A percentile compares a stretch with the other conserved stretches of the same genome.
Conservation (phyloP, 2,113 vertebrate genomes). For the Leucoraja erinaceus region DNA sequence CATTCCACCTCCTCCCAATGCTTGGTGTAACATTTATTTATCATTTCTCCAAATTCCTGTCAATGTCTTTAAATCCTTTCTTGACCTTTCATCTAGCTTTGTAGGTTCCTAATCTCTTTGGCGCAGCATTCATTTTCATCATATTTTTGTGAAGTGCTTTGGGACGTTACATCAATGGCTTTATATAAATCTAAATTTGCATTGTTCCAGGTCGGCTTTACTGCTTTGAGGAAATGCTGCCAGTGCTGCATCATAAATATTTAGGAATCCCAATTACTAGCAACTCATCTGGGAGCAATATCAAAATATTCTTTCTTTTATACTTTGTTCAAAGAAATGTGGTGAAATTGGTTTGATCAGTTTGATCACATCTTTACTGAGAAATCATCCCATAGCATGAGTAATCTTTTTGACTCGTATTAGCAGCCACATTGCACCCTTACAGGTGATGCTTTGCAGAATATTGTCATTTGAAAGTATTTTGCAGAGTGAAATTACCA, state of each 20-base stretch:
- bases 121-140: not conserved
- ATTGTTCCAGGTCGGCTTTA: not conserved
- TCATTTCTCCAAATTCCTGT: not conserved
- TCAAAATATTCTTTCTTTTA: not conserved
- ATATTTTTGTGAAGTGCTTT: not conserved
- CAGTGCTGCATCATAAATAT: not conserved
- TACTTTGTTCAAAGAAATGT: not conserved
- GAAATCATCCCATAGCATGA: not conserved
- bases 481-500: not conserved
- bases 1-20: not conserved
- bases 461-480: not conserved
- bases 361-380: not conserved
- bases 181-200: not conserved
- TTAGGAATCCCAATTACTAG: not conserved
- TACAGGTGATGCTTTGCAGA: not conserved
- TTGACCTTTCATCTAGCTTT: not conserved
- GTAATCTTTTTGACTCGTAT: not conserved
- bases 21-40: not conserved
- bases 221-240: not conserved
- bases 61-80: not conserved
- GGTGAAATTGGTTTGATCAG: not conserved
- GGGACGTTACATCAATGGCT: not conserved
- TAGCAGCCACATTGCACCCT: not conserved
- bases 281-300: not conserved
- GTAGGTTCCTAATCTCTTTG: not conserved